These are phyloP conservation scores for Lobophora halterata DNA, from an alignment of 2,888 invertebrate genomes.

Conservation along the genomic window DNA sequence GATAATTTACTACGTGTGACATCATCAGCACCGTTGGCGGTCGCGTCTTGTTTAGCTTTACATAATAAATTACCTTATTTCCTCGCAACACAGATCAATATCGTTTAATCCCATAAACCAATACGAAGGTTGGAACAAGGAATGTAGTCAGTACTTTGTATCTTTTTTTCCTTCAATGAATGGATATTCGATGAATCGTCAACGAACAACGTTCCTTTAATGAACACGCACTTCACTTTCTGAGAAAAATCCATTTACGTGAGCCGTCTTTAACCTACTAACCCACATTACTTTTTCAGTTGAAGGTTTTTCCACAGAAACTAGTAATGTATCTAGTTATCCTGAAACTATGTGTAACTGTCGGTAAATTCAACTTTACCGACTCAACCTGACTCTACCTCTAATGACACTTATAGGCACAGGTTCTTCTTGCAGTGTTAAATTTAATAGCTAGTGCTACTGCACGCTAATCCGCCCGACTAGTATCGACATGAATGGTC, in stretches of 20 bases:
- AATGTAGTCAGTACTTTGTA: slow-evolving; percentile 13
- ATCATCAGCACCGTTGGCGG: slow-evolving; percentile 51
- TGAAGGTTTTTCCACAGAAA: background rate
- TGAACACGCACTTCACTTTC: slow-evolving; percentile 8
- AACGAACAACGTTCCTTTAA: slow-evolving; percentile 8
- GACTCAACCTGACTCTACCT: no score
- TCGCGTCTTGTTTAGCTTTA: slow-evolving; percentile 9
- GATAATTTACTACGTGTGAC: slow-evolving; percentile 65
- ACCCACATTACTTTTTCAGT: slow-evolving; percentile 5
- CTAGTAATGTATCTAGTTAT: background rate
- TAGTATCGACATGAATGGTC: no score
- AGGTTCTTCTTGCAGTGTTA: no score
- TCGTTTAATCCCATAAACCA: slow-evolving; percentile 7
- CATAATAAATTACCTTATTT: slow-evolving; percentile 11
- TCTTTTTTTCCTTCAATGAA: slow-evolving; percentile 10
- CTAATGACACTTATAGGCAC: no score
- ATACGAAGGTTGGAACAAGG: slow-evolving; percentile 12
- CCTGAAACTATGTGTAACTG: background rate
- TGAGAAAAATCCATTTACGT: slow-evolving; percentile 17
- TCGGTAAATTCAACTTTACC: background rate
- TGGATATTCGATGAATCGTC: slow-evolving; percentile 6
- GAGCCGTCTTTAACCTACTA: slow-evolving; percentile 15
- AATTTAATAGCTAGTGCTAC: no score
- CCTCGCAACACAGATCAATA: slow-evolving; percentile 17
- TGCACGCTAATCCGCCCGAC: no score